These are phyloP conservation scores for Drosophila kambysellisi DNA, from an alignment of 2,888 invertebrate species.

Conservation along the genomic window DNA sequence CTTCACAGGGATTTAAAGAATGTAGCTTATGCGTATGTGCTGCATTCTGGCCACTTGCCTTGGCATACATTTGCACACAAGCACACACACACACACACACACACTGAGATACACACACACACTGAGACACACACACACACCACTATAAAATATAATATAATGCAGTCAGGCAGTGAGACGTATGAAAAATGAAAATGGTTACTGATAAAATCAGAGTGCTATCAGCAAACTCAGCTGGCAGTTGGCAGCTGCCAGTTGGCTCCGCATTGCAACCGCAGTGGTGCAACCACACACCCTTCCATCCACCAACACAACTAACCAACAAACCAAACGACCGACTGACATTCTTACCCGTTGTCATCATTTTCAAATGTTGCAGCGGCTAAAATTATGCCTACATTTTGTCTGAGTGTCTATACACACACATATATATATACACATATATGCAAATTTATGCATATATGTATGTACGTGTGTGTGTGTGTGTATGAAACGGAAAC, in stretches of 20 bases:
- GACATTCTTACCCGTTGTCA: slow-evolving; percentile 68
- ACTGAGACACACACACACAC: slow-evolving; percentile 19
- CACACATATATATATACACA: slow-evolving; percentile 11
- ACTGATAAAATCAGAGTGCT: slow-evolving; percentile 76
- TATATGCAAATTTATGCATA: slow-evolving; percentile 5
- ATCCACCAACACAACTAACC: slow-evolving; percentile 7
- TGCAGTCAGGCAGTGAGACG: slow-evolving; percentile 39
- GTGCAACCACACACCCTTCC: slow-evolving; percentile 15
- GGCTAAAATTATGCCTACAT: slow-evolving; percentile 68
- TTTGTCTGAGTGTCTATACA: slow-evolving; percentile 15
- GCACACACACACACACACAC: slow-evolving; percentile 11
- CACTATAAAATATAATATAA: slow-evolving; percentile 56
- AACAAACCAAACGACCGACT: slow-evolving; percentile 27
- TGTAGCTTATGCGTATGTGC: slow-evolving; percentile 60
- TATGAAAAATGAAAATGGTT: slow-evolving; percentile 79
- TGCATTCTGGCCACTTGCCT: slow-evolving; percentile 71
- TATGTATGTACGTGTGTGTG: slow-evolving; percentile 16
- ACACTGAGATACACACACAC: slow-evolving; percentile 7
- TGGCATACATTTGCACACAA: slow-evolving; percentile 57
- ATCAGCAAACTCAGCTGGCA: slow-evolving; percentile 67
- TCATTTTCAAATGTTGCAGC: slow-evolving; percentile 75
- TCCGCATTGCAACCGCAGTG: slow-evolving; percentile 70
- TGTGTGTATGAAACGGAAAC: slow-evolving; percentile 41
- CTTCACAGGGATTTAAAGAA: slow-evolving; percentile 58
- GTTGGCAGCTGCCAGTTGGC: slow-evolving; percentile 58